Evolutionary conservation across 2,113 vertebrate genomes (phyloP), one percentile per base, ranked within the genome.

Genomic region (Ictalurus furcatus): DNA sequence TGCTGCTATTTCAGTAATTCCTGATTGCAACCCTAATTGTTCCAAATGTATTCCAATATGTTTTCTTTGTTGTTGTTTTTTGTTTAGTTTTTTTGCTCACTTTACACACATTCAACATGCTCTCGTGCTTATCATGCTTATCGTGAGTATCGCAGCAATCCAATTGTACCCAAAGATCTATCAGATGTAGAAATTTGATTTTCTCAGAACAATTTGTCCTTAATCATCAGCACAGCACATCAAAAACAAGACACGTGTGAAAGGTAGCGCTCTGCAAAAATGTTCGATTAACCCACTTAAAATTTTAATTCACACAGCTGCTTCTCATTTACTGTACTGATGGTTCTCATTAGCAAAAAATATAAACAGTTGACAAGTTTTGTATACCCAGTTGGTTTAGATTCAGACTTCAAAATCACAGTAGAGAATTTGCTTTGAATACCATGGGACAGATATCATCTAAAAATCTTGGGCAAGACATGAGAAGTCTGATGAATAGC

Each of bases 321-420:
- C 37, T 78, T 86, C 44, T 85, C 73, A 65, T 71, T 85, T 28
- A 54, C 71, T 28, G 65, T 83, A 84, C 28, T 59, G 82, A 83
- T 86, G 78, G 2, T 28, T 79, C 74, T 85, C 79, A 37, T 88
- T 56, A 89, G 19, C 28, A 69, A 89, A 56, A 58, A 40, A 80
- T 34, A 48, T 61, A 83, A 81, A 83, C 48, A 76, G 86, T 58
- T 84, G 56, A 54, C 59, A 63, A 52, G 30, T 74, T 19, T 30
- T 86, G 76, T 48, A 56, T 56, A 90, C 81, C 74, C 61, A 56
- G 17, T 79, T 83, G 52, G 40, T 76, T 84, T 88, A 37, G 58
- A 63, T 85, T 58, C 59, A 73, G 54, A 87, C 48, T 74, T 89
- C 83, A 85, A 88, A 91, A 85, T 5, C 44, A 85, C 30, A 54